A percentile compares a stretch with the other conserved stretches of the same genome.
Evolutionary conservation across 2,797 vertebrate species (phyloP).

Genomic region (Tadarida brasiliensis): DNA sequence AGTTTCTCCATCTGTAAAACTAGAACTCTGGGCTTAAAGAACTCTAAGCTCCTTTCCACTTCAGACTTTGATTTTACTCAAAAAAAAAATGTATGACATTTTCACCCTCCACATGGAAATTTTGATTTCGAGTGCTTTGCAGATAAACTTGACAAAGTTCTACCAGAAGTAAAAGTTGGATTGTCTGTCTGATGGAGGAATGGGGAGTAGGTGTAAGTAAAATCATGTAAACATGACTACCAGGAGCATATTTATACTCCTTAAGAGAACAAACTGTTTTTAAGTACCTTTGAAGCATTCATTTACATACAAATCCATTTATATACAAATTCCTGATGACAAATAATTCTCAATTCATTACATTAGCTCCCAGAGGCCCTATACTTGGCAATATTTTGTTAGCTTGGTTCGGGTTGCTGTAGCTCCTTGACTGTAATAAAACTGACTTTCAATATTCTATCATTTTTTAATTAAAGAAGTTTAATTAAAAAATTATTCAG

Average conservation of each 20-base stretch:
- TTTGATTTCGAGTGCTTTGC: background rate
- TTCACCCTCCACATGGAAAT: constrained; percentile 12
- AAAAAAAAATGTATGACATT: background rate
- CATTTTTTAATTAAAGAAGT: constrained; percentile 70
- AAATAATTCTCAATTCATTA: constrained; percentile 80
- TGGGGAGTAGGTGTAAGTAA: background rate
- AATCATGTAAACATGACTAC: constrained; percentile 63
- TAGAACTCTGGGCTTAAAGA: background rate
- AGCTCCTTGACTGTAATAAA: constrained; percentile 71
- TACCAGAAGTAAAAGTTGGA: constrained; percentile 32
- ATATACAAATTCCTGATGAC: constrained; percentile 76
- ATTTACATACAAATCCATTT: constrained; percentile 79
- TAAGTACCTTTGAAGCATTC: constrained; percentile 65
- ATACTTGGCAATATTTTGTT: constrained; percentile 73
- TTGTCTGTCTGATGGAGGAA: background rate
- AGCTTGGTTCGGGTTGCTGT: constrained; percentile 62
- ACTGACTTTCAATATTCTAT: constrained; percentile 73
- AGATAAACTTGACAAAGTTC: constrained; percentile 10
- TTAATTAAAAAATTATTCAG: constrained; percentile 77
- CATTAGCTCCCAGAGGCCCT: constrained; percentile 64
- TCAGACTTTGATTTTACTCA: constrained; percentile 31
- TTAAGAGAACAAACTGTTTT: constrained; percentile 76
- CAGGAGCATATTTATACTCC: constrained; percentile 64
- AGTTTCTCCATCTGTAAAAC: constrained; percentile 46
- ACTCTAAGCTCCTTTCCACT: background rate